Evolutionary conservation across 2,888 invertebrate genomes (phyloP).

Genomic region (Calliphora vomitoria): DNA sequence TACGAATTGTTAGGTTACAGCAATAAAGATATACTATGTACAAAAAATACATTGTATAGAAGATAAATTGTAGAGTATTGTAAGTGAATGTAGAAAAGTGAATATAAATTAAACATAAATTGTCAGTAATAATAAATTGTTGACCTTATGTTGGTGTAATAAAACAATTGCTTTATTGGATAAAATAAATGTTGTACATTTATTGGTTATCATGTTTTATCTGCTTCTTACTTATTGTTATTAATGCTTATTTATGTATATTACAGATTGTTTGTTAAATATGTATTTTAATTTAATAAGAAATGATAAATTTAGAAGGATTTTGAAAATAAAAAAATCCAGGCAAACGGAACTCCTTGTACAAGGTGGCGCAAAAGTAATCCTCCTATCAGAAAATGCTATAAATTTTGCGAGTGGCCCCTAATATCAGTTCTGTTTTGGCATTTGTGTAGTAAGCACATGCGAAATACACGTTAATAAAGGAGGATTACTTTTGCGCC

Average conservation of each 20-base stretch:
- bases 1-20: background rate
- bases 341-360: too few relatives aligned
- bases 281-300: background rate
- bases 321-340: too few relatives aligned
- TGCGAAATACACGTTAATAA: too few relatives aligned
- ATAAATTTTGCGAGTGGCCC: too few relatives aligned
- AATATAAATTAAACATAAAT: conserved; percentile 56
- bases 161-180: conserved; percentile 47
- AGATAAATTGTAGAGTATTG: conserved; percentile 39
- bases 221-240: conserved; percentile 28
- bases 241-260: background rate
- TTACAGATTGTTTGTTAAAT: background rate
- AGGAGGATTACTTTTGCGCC: too few relatives aligned
- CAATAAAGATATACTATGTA: background rate
- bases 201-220: conserved; percentile 48
- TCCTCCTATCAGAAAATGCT: too few relatives aligned
- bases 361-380: too few relatives aligned
- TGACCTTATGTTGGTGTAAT: conserved; percentile 47
- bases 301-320: background rate
- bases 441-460: too few relatives aligned
- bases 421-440: too few relatives aligned
- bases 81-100: background rate
- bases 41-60: background rate
- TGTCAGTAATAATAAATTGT: conserved; percentile 58
- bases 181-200: conserved; percentile 57